phyloP scores from a whole-genome alignment of 1,140 invertebrate genomes.

The Papilio helenus region DNA sequence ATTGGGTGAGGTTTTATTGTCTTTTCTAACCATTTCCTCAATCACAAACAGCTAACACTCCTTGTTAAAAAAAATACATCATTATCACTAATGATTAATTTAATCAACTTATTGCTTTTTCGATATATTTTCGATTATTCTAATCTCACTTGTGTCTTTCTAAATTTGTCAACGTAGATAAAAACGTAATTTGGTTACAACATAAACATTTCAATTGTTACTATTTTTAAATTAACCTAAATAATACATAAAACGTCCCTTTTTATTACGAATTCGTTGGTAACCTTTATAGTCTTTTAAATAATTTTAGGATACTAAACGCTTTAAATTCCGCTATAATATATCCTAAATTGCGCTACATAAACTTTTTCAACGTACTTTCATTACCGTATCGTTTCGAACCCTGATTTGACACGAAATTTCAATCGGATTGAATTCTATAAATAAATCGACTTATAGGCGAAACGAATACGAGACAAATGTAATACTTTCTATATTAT shows the following conservation, averaged over 20 bases:
- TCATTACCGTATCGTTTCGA: neutral
- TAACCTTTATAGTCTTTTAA: neutral
- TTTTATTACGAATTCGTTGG: neutral
- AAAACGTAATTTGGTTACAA: neutral
- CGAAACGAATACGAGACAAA: neutral
- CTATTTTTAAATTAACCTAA: neutral
- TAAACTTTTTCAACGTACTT: neutral
- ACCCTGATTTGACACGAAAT: neutral
- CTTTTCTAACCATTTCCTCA: neutral
- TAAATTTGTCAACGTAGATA: neutral
- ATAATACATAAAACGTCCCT: neutral
- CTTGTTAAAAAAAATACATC: too few relatives aligned
- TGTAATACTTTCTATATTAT: neutral
- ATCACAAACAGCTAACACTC: neutral
- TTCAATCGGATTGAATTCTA: neutral
- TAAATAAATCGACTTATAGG: neutral
- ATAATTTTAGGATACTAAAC: neutral
- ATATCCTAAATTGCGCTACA: neutral
- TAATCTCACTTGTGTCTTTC: constrained; percentile 21
- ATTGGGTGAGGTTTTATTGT: neutral
- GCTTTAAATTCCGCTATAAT: neutral
- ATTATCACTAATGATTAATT: too few relatives aligned
- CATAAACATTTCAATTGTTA: neutral
- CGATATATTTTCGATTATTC: neutral
- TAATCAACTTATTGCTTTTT: neutral